Evolutionary conservation across 2,113 vertebrate genomes (phyloP).

Genomic region (Lonchura striata): DNA sequence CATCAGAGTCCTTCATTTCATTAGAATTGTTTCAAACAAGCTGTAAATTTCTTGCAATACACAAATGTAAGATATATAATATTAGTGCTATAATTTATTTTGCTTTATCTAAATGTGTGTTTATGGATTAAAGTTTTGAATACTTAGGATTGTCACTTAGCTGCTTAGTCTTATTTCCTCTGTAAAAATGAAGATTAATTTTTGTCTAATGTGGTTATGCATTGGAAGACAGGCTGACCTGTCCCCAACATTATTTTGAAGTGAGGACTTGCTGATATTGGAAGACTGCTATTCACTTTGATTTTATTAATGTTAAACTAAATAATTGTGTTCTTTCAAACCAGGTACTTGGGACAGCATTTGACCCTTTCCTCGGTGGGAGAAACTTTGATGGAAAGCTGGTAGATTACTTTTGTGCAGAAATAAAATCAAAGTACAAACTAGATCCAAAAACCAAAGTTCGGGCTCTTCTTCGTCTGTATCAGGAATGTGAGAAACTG

Average conservation of each 20-base stretch:
- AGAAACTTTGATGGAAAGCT: slow-evolving; percentile 81
- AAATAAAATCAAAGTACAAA: slow-evolving; percentile 81
- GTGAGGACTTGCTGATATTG: not conserved
- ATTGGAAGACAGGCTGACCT: not conserved
- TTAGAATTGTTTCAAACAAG: not conserved
- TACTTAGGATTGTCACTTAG: not conserved
- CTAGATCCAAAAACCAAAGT: slow-evolving; percentile 79
- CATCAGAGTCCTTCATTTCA: not conserved
- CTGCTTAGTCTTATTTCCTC: not conserved
- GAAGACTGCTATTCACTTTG: not conserved
- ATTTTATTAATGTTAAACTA: not conserved
- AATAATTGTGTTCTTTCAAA: not conserved
- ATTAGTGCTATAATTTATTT: not conserved
- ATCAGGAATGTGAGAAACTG: slow-evolving; percentile 83
- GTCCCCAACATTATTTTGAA: not conserved
- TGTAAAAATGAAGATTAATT: not conserved
- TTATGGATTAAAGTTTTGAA: not conserved
- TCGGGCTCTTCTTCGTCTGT: slow-evolving; percentile 77
- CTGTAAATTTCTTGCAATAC: not conserved
- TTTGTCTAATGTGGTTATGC: not conserved
- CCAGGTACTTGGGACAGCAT: slow-evolving; percentile 82
- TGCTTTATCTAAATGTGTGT: not conserved
- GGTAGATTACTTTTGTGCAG: slow-evolving; percentile 80
- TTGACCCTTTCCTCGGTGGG: slow-evolving; percentile 83
- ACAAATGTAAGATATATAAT: not conserved